Base-by-base conservation (phyloP, 2,888 invertebrate species). In the Lycia hirtaria region DNA sequence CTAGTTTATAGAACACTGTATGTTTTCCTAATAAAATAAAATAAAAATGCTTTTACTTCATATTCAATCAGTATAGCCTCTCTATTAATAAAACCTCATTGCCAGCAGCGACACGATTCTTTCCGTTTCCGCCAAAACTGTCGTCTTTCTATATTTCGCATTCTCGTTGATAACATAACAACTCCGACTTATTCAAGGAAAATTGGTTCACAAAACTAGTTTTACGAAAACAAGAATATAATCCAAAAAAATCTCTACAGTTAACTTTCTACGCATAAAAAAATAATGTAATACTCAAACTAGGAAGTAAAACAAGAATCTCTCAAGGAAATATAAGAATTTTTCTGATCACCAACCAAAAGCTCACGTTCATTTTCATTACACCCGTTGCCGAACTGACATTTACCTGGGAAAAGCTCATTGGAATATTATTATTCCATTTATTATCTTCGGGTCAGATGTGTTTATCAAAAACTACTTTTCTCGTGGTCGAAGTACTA, bases 301-400 rank as follows among this genome's bases (percentile, higher is more conserved):
- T 41, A 41, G 6, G 37, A 20, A 10, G 17, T 4, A 35, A 10
- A 41, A 22, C 32, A 20, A 33, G 22, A 47, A 47, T 33, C 22
- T n/a, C 41, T 1, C n/a, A 15, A 15, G 24, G 26, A 41, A 41
- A 41, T 41, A 41, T 12, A 41, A 41, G 22, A 41, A 17, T 17
- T 41, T 41, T 41, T 17, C 15, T 41, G 41, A 41, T 26, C 28
- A 17, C 41, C 17, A n/a, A n/a, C n/a, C n/a, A n/a, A n/a, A n/a
- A n/a, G n/a, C n/a, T 4, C 10, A 14, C 15, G 26, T 26, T 41
- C 26, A 28, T 41, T 41, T 41, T 41, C 41, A 41, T 28, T 41
- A 41, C 17, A 26, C 26, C 10, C 15, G 41, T 10, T 15, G 26
- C 10, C 28, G 17, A 26, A 28, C 26, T 10, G 26, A 26, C 41